Evolutionary conservation across 1,140 invertebrate species (phyloP).

Genomic region (Anoplophora glabripennis): DNA sequence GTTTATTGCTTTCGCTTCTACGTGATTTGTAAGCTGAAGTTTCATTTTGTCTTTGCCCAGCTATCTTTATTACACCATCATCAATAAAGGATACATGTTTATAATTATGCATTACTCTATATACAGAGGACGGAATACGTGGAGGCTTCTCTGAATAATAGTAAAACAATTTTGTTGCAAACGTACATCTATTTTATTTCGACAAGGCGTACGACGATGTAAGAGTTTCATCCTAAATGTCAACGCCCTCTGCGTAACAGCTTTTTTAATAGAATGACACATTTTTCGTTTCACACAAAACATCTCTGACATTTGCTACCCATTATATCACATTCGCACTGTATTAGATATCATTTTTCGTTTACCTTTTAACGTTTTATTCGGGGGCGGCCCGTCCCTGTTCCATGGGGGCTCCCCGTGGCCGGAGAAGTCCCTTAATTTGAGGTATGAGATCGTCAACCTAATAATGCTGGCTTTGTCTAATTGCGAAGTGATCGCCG

Average conservation of each 20-base stretch:
- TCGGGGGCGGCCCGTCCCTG: slow-evolving; percentile 68
- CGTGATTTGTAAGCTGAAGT: slow-evolving; percentile 6
- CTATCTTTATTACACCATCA: too few relatives aligned
- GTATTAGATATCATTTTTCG: slow-evolving; percentile 2
- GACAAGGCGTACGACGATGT: too few relatives aligned
- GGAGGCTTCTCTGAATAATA: not conserved
- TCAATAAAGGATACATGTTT: not conserved
- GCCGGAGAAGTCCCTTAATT: slow-evolving; percentile 90
- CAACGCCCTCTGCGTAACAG: too few relatives aligned
- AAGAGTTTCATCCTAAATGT: too few relatives aligned
- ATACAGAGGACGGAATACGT: too few relatives aligned
- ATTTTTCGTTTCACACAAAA: too few relatives aligned
- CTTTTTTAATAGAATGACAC: too few relatives aligned
- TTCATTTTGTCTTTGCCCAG: not conserved
- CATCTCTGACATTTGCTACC: too few relatives aligned
- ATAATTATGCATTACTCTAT: slow-evolving; percentile 8
- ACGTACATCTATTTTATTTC: too few relatives aligned
- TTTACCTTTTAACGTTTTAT: slow-evolving; percentile 85
- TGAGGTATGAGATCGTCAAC: slow-evolving; percentile 95
- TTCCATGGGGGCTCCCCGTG: slow-evolving; percentile 96
- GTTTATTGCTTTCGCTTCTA: slow-evolving; percentile 1
- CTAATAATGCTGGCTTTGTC: slow-evolving; percentile 99
- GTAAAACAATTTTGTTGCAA: too few relatives aligned
- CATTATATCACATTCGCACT: not conserved
- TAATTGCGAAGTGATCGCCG: slow-evolving; percentile 94